Conservation (phyloP, 1,140 invertebrate genomes). For the Zaprionus capensis region DNA sequence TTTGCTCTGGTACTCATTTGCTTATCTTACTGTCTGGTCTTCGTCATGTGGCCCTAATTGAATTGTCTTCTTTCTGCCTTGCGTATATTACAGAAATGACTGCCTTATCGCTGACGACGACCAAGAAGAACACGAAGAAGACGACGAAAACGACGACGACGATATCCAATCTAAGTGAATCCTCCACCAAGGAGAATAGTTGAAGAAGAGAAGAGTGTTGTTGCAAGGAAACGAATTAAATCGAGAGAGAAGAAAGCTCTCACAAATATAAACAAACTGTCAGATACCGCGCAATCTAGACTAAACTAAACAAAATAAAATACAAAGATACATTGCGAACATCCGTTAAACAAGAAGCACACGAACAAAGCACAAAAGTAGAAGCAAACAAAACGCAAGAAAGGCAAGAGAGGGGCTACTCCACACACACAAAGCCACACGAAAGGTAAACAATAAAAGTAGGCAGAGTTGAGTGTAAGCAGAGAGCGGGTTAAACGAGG, state of each 20-base stretch:
- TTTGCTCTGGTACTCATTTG: not conserved
- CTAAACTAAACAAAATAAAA: not conserved
- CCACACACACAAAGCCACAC: not conserved
- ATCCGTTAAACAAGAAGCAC: not conserved
- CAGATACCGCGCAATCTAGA: not conserved
- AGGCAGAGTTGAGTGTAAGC: not conserved
- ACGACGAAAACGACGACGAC: slow-evolving; percentile 28
- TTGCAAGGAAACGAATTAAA: slow-evolving; percentile 17
- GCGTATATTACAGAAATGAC: slow-evolving; percentile 65
- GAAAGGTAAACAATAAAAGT: not conserved
- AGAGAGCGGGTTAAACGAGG: not conserved
- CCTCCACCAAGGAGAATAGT: slow-evolving; percentile 46
- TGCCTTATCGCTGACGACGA: slow-evolving; percentile 51
- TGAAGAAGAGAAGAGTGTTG: slow-evolving; percentile 28
- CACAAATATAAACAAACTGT: not conserved
- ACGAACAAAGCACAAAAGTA: slow-evolving; percentile 6
- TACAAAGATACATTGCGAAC: not conserved
- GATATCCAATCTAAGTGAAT: slow-evolving; percentile 62
- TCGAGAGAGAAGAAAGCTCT: not conserved
- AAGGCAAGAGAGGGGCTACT: not conserved
- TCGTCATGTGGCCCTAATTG: slow-evolving; percentile 9
- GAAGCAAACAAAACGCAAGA: not conserved
- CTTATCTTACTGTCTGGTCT: not conserved
- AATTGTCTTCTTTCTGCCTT: slow-evolving; percentile 1
- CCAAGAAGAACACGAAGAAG: slow-evolving; percentile 22